Conservation (phyloP, 1,140 invertebrate species). For the Penaeus indicus region DNA sequence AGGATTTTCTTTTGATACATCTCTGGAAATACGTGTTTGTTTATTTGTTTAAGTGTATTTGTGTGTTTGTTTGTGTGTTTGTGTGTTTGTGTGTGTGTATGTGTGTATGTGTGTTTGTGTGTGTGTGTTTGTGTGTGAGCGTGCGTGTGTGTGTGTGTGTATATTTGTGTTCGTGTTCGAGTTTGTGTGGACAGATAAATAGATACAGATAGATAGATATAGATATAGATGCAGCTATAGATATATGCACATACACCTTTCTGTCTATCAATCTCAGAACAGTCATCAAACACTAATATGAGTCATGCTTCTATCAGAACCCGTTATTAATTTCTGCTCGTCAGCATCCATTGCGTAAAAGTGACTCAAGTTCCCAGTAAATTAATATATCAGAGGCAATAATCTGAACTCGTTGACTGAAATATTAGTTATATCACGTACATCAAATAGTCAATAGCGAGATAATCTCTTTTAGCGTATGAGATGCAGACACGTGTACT, state of each 20-base stretch:
- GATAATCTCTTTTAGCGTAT: too few species aligned
- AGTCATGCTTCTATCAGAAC: too few species aligned
- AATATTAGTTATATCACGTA: too few species aligned
- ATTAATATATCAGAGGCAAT: too few species aligned
- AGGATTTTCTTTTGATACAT: background rate
- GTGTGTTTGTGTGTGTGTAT: background rate
- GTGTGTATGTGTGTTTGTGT: background rate
- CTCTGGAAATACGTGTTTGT: background rate
- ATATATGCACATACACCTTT: background rate
- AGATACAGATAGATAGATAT: background rate
- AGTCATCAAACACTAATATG: too few species aligned
- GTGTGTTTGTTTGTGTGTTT: background rate
- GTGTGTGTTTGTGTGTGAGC: background rate
- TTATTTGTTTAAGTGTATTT: background rate
- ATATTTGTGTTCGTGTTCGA: background rate
- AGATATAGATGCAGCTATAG: background rate
- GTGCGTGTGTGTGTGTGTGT: background rate
- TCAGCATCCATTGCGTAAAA: too few species aligned
- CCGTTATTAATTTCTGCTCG: too few species aligned
- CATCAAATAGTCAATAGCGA: too few species aligned
- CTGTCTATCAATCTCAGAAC: background rate
- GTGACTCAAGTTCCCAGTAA: too few species aligned
- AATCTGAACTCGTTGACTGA: too few species aligned
- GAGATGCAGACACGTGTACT: too few species aligned
- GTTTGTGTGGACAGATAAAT: background rate